Evolutionary conservation across 2,113 vertebrate species (phyloP).

Genomic region (Galbula dea): DNA sequence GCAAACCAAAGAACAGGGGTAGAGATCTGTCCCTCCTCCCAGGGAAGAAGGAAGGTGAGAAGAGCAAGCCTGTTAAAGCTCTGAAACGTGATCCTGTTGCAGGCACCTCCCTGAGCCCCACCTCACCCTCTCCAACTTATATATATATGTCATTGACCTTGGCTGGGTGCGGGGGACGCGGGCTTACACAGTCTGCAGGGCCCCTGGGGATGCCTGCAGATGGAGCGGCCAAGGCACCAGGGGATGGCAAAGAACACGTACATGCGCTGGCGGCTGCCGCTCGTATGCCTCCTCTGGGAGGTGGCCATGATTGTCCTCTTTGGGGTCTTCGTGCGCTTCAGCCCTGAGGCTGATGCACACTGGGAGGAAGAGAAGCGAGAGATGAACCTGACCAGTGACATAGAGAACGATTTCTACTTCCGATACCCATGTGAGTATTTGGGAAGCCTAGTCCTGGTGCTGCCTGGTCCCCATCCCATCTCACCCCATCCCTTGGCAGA

Average conservation of each 20-base stretch:
- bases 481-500: neutral
- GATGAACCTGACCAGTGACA: slow-evolving; percentile 79
- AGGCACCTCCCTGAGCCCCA: slow-evolving; percentile 55
- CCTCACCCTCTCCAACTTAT: neutral
- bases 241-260: slow-evolving; percentile 79
- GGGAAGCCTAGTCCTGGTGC: neutral
- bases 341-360: slow-evolving; percentile 71
- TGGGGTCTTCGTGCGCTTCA: slow-evolving; percentile 88
- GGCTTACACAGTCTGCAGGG: fast-evolving
- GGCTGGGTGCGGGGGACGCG: fast-evolving
- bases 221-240: neutral
- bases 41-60: neutral
- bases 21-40: neutral
- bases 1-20: neutral
- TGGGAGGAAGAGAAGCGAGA: slow-evolving; percentile 67
- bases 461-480: neutral
- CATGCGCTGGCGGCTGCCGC: slow-evolving; percentile 84
- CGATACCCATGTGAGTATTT: slow-evolving; percentile 94
- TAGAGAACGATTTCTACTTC: slow-evolving; percentile 95
- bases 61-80: neutral
- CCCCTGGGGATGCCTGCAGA: fast-evolving
- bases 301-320: slow-evolving; percentile 88
- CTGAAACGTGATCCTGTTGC: slow-evolving; percentile 39
- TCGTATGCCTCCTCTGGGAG: slow-evolving; percentile 85
- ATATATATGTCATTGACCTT: neutral